These are phyloP conservation scores for Dendrolimus punctatus DNA, from an alignment of 1,140 invertebrate genomes.

Conservation along the genomic window DNA sequence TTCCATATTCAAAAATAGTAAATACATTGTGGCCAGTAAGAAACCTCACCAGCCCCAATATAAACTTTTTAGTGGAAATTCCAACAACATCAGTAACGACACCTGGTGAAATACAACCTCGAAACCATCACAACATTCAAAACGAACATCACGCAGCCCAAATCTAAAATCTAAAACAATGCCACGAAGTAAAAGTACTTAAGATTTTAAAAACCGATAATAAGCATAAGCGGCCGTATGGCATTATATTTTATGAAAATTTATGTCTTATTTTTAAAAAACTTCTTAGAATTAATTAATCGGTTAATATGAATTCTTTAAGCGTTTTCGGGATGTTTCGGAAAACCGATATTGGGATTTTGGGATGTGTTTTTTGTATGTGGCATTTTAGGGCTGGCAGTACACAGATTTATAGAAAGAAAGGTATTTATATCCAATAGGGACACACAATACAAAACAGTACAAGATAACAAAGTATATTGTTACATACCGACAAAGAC, in stretches of 20 bases:
- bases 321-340: slow-evolving; percentile 24
- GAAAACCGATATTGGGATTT: not conserved
- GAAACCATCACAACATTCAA: slow-evolving; percentile 14
- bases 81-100: not conserved
- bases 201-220: slow-evolving; percentile 20
- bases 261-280: slow-evolving; percentile 60
- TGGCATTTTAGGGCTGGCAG: too few relatives aligned
- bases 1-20: too few relatives aligned
- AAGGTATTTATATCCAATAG: too few relatives aligned
- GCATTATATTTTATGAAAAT: slow-evolving; percentile 64
- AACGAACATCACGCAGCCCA: slow-evolving; percentile 24
- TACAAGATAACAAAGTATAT: too few relatives aligned
- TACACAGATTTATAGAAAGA: too few relatives aligned
- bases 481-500: too few relatives aligned
- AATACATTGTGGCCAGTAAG: too few relatives aligned
- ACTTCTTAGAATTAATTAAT: slow-evolving; percentile 66
- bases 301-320: slow-evolving; percentile 64
- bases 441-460: too few relatives aligned
- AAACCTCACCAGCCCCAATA: too few relatives aligned
- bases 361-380: too few relatives aligned
- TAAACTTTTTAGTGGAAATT: too few relatives aligned
- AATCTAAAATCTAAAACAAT: slow-evolving; percentile 52
- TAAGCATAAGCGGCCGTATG: slow-evolving; percentile 46
- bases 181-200: slow-evolving; percentile 14
- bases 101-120: slow-evolving; percentile 6